These are phyloP conservation scores for Acanthornis magna DNA, from an alignment of 2,797 vertebrate genomes.

Conservation along the genomic window DNA sequence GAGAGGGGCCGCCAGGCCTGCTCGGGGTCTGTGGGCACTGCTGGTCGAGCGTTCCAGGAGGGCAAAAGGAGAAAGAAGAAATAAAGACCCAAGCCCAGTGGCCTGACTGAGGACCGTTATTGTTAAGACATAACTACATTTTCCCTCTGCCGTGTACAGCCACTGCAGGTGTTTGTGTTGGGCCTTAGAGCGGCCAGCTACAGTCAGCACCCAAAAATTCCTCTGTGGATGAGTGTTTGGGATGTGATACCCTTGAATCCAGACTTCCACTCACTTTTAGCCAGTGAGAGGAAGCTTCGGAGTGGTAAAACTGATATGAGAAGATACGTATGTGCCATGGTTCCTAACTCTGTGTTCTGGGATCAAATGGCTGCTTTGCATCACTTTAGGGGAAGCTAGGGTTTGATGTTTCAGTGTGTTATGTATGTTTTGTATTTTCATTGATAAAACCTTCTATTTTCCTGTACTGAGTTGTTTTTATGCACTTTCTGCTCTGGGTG, in stretches of 20 bases:
- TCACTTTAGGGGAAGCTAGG: not conserved
- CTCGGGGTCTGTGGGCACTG: accelerated
- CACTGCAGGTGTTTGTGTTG: not conserved
- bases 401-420: not conserved
- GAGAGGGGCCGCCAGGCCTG: accelerated
- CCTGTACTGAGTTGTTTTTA: not conserved
- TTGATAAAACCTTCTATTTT: not conserved
- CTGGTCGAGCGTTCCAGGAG: not conserved
- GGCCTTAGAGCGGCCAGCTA: not conserved
- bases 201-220: not conserved
- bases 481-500: not conserved
- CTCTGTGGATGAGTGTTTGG: too few species aligned
- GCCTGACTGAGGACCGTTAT: too few species aligned
- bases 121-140: accelerated
- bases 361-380: not conserved
- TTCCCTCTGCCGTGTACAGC: not conserved
- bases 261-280: not conserved
- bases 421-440: not conserved
- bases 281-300: not conserved
- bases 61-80: not conserved
- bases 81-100: not conserved
- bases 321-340: not conserved
- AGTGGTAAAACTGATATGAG: not conserved
- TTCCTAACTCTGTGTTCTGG: not conserved
- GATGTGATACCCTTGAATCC: not conserved